phyloP scores from a whole-genome alignment of 2,888 invertebrate genomes.

The Tenthredo mesomela region DNA sequence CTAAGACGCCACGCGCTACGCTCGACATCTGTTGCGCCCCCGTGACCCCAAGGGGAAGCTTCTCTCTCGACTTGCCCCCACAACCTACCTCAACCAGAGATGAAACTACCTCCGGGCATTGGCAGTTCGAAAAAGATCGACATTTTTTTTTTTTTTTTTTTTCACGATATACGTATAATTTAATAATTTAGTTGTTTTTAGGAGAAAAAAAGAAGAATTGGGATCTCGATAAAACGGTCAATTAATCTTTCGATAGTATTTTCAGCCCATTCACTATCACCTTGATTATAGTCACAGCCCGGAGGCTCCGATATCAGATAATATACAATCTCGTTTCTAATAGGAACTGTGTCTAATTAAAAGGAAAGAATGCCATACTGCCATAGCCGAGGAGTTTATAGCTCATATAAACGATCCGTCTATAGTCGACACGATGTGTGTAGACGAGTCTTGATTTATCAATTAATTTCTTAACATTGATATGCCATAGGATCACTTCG shows the following conservation, averaged over 20 bases:
- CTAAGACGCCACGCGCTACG: constrained; percentile 63
- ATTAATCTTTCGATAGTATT: neutral
- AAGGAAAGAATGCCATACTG: neutral
- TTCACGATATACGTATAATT: neutral
- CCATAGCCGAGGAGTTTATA: neutral
- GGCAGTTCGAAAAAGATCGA: neutral
- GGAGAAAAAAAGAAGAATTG: neutral
- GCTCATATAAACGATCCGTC: neutral
- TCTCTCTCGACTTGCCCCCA: neutral
- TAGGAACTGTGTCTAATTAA: neutral
- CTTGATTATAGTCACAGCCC: neutral
- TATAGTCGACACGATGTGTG: neutral
- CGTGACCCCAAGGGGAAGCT: constrained; percentile 40
- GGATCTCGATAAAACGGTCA: neutral
- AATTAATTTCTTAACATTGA: constrained; percentile 17
- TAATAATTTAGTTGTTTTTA: neutral
- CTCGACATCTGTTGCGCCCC: constrained; percentile 70
- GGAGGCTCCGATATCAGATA: neutral
- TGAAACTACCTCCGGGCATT: constrained; percentile 11
- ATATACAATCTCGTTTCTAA: neutral
- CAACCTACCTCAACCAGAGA: constrained; percentile 35
- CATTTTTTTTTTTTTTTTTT: too few relatives aligned
- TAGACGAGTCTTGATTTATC: neutral
- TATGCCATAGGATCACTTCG: neutral
- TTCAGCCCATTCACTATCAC: neutral